phyloP scores from a whole-genome alignment of 2,797 vertebrate species.

The Melanotaenia boesemani region DNA sequence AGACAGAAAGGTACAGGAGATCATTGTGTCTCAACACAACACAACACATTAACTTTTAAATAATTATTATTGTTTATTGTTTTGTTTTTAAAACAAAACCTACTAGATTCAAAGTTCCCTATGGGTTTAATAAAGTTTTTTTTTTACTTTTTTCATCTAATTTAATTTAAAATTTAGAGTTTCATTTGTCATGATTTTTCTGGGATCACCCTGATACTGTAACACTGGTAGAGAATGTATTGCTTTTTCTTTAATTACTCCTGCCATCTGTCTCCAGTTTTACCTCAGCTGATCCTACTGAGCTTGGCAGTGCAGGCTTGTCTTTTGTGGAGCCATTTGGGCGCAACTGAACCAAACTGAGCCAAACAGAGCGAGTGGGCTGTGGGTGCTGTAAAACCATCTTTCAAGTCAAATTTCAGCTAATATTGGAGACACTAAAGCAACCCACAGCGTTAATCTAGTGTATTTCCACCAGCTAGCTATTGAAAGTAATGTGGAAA shows the following conservation, averaged over 20 bases:
- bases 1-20: too few species aligned
- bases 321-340: constrained; percentile 52
- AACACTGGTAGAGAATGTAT: not conserved
- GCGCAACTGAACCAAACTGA: constrained; percentile 32
- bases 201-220: not conserved
- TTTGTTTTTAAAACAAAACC: too few species aligned
- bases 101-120: too few species aligned
- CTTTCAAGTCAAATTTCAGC: constrained; percentile 31
- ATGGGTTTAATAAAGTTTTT: too few species aligned
- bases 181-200: not conserved
- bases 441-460: constrained; percentile 35
- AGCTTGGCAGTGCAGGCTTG: constrained; percentile 51
- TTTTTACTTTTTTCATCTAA: too few species aligned
- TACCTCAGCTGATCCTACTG: constrained; percentile 60
- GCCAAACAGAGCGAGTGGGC: constrained; percentile 54
- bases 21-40: too few species aligned
- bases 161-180: not conserved
- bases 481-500: constrained; percentile 5
- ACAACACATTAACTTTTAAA: too few species aligned
- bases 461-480: constrained; percentile 14
- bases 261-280: constrained; percentile 71
- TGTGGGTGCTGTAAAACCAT: constrained; percentile 35
- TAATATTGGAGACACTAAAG: constrained; percentile 34
- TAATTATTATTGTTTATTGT: too few species aligned
- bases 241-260: constrained; percentile 59